Base-by-base conservation (phyloP, 2,113 vertebrate species). In the Hemiprocne comata region DNA sequence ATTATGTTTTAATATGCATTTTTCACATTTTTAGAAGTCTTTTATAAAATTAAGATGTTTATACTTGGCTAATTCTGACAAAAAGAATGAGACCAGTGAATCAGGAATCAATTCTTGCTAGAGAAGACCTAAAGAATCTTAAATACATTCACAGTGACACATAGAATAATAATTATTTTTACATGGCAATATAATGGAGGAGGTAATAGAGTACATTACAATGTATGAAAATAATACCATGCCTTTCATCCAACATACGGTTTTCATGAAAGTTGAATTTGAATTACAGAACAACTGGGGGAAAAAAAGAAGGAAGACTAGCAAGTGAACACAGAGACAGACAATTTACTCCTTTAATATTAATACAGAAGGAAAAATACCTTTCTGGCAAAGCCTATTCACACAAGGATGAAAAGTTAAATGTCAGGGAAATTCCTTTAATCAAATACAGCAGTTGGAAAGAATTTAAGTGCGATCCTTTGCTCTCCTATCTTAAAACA, bases 241-340 rank as follows among this genome's bases (percentile, higher is more conserved):
- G 34, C 24, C 87, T 89, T 93, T 83, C 94, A 92, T 66, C 61
- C 64, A 48, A 83, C 91, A 96, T 54, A 64, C 34, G 64, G 74
- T 89, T 90, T 92, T 84, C 64, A 83, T 86, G 84, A 94, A 90
- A 93, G 95, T 86, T 71, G 38, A 96, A 89, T 57, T 92, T 77
- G 48, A 92, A 89, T 70, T 77, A 58, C 42, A 88, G 82, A 94
- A 46, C 76, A 90, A 91, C 11, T 12, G 18, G 38, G 44, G 13
- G 3, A 57, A 16, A 60, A 54, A 8, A 17, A 48, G 48, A 31
- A 62, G 55, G 34, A 25, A 44, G 60, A 33, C 24, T 42, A 84
- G 65, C 55, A 76, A 90, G 38, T 65, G 75, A 93, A 90, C 58
- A 75, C 28, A 82, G 34, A 65, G 66, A 94, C 60, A 93, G 90